These are phyloP conservation scores for Oxytorus armatus DNA, from an alignment of 2,888 invertebrate species.

Conservation along the genomic window DNA sequence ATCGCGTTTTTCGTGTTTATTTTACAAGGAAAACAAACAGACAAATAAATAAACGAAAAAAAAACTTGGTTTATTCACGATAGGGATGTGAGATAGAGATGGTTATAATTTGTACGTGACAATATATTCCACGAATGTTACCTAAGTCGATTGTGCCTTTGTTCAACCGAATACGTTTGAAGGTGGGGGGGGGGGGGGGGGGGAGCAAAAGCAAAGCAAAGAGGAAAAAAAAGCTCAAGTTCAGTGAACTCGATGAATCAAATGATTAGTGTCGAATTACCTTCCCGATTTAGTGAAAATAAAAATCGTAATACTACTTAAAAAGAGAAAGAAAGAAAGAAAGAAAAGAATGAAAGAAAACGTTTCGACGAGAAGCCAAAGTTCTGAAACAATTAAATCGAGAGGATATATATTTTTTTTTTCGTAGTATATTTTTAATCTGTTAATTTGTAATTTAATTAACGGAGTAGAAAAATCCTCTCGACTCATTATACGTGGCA, in stretches of 20 bases:
- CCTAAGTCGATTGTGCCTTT: constrained; percentile 80
- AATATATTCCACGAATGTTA: constrained; percentile 77
- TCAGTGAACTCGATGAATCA: constrained; percentile 58
- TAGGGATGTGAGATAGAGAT: constrained; percentile 32
- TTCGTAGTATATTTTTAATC: constrained; percentile 26
- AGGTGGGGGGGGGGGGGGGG: constrained; percentile 51
- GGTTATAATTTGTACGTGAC: constrained; percentile 72
- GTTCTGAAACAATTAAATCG: constrained; percentile 56
- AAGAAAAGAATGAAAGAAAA: constrained; percentile 21
- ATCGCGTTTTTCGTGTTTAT: constrained; percentile 61
- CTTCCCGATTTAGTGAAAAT: constrained; percentile 36
- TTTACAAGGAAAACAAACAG: constrained; percentile 56
- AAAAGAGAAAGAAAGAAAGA: neutral
- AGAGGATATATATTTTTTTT: constrained; percentile 49
- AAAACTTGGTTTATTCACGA: constrained; percentile 58
- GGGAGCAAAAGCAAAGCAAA: constrained; percentile 45
- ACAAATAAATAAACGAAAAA: constrained; percentile 16
- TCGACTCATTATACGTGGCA: constrained; percentile 63
- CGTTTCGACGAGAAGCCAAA: constrained; percentile 62
- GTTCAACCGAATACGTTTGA: constrained; percentile 76
- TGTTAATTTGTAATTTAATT: constrained; percentile 43
- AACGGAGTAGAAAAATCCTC: constrained; percentile 51
- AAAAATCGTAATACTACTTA: too few relatives aligned
- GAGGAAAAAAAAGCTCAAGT: constrained; percentile 4
- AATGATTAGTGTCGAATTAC: constrained; percentile 48